Base-by-base conservation (phyloP, 2,888 invertebrate species). In the Synergus itoensis region DNA sequence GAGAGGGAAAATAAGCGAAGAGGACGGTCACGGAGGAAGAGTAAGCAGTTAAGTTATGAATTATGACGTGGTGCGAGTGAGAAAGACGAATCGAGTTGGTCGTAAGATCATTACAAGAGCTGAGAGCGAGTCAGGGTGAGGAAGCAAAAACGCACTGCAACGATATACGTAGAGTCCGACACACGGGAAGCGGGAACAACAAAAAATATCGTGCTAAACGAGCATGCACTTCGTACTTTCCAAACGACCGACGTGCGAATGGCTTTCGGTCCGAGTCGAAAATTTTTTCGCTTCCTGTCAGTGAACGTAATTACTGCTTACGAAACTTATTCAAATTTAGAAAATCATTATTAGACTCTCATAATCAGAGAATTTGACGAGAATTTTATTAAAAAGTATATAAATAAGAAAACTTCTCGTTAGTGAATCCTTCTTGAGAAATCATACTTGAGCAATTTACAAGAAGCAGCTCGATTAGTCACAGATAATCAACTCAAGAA, bases 21-120 rank as follows among this genome's bases (percentile, higher is more conserved):
- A 82, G 81, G 81, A 80, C 77, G 78, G 81, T 73, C 73, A 73
- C 53, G 73, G 73, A 73, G 53, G 73, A 73, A 73, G 73, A 73
- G 73, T 73, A 73, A 88, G 90, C 90, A 89, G 91, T 92, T 92
- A 90, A 88, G 87, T 90, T 91, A 91, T 92, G 91, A 92, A 90
- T 92, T 92, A 92, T 90, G 91, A 89, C 88, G 88, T 85, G 87
- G 85, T 85, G 83, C 84, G 85, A 83, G 86, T 86, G 88, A 86
- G 84, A 86, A 84, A 85, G 89, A 91, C 85, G 88, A 85, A 89
- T 89, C 88, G 89, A 87, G 87, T 86, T 84, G 87, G 87, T 86
- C 88, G 87, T 86, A 83, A 86, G 88, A 87, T 90, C 89, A 88
- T 90, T 89, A 89, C 87, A 86, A 87, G 85, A 77, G 81, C 77